Evolutionary conservation across 2,888 invertebrate genomes (phyloP), one percentile per base, ranked within the genome.

Genomic region (Pseudanteris insignis): DNA sequence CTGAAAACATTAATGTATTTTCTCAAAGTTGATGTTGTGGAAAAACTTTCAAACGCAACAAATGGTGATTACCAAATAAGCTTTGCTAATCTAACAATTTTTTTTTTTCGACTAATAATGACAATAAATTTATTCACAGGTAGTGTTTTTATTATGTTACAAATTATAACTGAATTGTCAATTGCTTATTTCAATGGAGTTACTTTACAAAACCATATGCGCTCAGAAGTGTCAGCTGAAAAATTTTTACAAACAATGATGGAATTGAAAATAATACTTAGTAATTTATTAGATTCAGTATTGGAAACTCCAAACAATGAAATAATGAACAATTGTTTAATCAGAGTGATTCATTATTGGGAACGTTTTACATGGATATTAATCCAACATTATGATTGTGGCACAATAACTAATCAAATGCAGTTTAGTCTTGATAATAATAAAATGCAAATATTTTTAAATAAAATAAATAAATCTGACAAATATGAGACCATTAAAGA

Each of bases 141-240:
- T 26, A 5, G 7, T 7, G 7, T 7, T 21, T 21, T 21, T 5
- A 21, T 21, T 25, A 50, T 68, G 15, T 32, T 68, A 18, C 62
- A 65, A 51, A 55, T 53, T 24, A 67, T 68, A 6, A 38, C 69
- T 11, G 67, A 69, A 47, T 59, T 79, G 6, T 55, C 73, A 6
- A 25, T 68, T 18, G 63, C 61, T 30, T 65, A 70, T 62, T 70
- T 77, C 7, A 63, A 73, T 21, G 67, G 74, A 21, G 62, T 74
- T 10, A 66, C 67, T 15, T 68, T 79, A 41, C 70, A 72, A 29
- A 75, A 78, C 32, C 47, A 71, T 44, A 67, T 63, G 6, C 62
- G 65, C 15, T 58, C 70, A 14, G 54, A 67, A 36, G 3, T 47
- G 11, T 51, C 44, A 18, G 70, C 72, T 32, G 41, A 65, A 29